Evolutionary conservation across 2,113 vertebrate species (phyloP), one percentile per base, ranked within the genome.

Genomic region (Bambusicola thoracicus): DNA sequence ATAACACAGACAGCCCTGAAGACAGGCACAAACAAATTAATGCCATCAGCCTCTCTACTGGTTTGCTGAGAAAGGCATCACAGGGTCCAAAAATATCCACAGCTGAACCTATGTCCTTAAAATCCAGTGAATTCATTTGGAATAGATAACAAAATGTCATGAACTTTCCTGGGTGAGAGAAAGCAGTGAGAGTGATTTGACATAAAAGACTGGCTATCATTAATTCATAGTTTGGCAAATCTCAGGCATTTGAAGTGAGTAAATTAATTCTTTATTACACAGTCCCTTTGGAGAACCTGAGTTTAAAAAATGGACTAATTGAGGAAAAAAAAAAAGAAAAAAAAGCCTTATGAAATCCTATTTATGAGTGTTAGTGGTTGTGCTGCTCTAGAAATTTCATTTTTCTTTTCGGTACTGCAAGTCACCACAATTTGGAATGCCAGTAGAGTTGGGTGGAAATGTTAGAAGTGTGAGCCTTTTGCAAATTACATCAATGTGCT

Each of bases 211-310:
- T 70, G 77, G 36, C 24, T 94, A 82, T 89, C 63, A 18, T 92
- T 96, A 94, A 92, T 93, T 96, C 81, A 85, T 70, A 63, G 25
- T 82, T 87, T 91, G 84, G 67, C 59, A 91, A 46, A 83, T 85
- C 59, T 87, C 2, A 1, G 68, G 51, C 63, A 56, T 91, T 89
- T 87, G 41, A 85, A 82, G 55, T 83, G 81, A 95, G 81, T 58
- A 3, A 92, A 87, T 89, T 73, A 89, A 85, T 94, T 87, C 67
- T 76, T 3, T 82, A 38, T 85, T 89, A 87, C 48, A 87, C 55
- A 65, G 43, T 62, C 18, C 53, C 58, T 89, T 73, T 89, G 36
- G 6, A 11, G 62, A 87, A 69, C 38, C 53, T 1, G 0, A 8
- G 13, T 63, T 94, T 82, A 29, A 85, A 84, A 69, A 93, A 55